Base-by-base conservation (phyloP, 2,888 invertebrate genomes). In the Acronicta leporina region DNA sequence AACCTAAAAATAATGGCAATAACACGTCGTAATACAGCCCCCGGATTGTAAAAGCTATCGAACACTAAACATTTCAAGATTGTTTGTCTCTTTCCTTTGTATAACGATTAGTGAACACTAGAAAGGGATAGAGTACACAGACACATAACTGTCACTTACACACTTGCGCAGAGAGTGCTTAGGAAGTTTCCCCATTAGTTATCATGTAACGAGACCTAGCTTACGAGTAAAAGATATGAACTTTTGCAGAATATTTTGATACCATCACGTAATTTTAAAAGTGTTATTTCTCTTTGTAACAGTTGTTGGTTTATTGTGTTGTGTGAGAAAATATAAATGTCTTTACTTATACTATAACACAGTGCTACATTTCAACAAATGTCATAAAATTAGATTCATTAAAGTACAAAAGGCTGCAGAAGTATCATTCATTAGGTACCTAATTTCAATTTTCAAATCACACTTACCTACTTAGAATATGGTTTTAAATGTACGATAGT, bases 81-180 rank as follows among this genome's bases (percentile, higher is more conserved):
- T 47, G 57, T 49, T 75, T 57, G 41, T 58, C 46, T 75, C 59
- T 60, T 68, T 78, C 68, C 56, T 68, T 62, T 68, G 33, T 59
- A 53, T 51, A 75, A 77, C 54, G 59, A 64, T 69, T 53, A 67
- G 45, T 67, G 63, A 79, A 70, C 80, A 79, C 80, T 73, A 70
- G 63, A 53, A 72, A 78, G 73, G 67, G 63, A 60, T 79, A 64
- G 10, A 51, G 20, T 43, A 70, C 71, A 70, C 72, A 52, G 62
- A 63, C 58, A 58, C 65, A 47, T 49, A 51, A 50, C 52, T 60
- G 62, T 61, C 46, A 72, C 57, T 57, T 48, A 25, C 15, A 63
- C 46, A 62, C 54, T 57, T 46, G 30, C 15, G 55, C 35, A 52
- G 43, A 49, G 74, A 43, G 35, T 54, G 70, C n/a, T 53, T 52